A percentile compares a stretch with the other conserved stretches of the same genome.
Evolutionary conservation across 2,797 vertebrate species (phyloP).

Genomic region (Hapalemur alaotrensis): DNA sequence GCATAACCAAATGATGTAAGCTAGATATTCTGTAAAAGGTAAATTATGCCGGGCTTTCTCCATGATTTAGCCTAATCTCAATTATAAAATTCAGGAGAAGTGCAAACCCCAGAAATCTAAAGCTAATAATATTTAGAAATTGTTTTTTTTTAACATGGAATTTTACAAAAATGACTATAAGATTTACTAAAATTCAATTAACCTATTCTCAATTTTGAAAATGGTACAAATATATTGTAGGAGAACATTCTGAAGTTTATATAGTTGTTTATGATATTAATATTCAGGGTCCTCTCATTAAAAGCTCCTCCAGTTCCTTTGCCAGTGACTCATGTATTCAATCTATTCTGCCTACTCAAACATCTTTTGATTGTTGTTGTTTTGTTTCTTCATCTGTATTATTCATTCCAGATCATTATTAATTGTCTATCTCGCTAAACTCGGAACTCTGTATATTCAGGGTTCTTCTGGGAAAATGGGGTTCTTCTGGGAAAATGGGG

Average conservation of each 20-base stretch:
- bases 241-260: neutral
- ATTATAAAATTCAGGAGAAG: neutral
- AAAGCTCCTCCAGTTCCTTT: neutral
- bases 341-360: neutral
- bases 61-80: neutral
- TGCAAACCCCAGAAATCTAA: neutral
- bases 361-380: neutral
- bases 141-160: neutral
- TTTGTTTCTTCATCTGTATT: neutral
- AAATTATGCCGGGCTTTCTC: neutral
- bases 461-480: neutral
- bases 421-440: neutral
- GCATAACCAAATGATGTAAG: neutral
- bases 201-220: neutral
- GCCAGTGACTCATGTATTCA: neutral
- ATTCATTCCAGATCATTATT: neutral
- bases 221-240: neutral
- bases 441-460: neutral
- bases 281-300: neutral
- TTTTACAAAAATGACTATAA: neutral
- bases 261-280: neutral
- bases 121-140: neutral
- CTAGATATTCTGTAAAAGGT: neutral
- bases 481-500: neutral
- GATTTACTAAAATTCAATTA: neutral